Conservation (phyloP, 2,888 invertebrate species). For the Brachypterus glaber region DNA sequence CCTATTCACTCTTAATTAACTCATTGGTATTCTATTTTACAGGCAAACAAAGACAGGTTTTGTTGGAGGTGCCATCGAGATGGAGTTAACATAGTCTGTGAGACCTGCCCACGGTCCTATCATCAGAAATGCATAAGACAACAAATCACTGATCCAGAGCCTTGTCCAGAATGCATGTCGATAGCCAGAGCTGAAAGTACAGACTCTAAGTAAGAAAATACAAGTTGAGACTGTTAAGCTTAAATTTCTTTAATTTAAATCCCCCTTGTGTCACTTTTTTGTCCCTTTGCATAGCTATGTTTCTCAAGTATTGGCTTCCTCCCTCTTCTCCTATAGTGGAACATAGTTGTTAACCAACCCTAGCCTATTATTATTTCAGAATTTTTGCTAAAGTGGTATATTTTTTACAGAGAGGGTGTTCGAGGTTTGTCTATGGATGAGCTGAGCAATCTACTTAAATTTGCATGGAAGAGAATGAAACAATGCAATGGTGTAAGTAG, state of each 20-base stretch:
- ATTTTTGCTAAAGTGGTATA: too few relatives aligned
- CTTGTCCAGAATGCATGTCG: conserved; percentile 77
- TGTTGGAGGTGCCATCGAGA: conserved; percentile 90
- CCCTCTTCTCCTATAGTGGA: too few relatives aligned
- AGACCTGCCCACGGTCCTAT: conserved; percentile 75
- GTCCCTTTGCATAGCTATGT: too few relatives aligned
- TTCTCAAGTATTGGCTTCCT: too few relatives aligned
- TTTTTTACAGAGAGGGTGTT: conserved; percentile 66
- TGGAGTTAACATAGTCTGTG: conserved; percentile 56
- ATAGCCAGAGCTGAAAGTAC: conserved; percentile 64
- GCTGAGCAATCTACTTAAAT: conserved; percentile 67
- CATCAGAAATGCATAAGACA: conserved; percentile 67
- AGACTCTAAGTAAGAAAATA: conserved; percentile 50
- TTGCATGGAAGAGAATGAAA: conserved; percentile 72
- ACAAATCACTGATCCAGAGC: conserved; percentile 42
- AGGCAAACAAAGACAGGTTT: conserved; percentile 59
- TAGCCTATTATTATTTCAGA: too few relatives aligned
- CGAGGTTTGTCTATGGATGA: conserved; percentile 62
- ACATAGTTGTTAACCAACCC: too few relatives aligned
- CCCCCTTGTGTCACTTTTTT: too few relatives aligned
- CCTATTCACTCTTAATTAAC: too few relatives aligned
- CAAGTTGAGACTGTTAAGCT: too few relatives aligned
- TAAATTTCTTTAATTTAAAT: too few relatives aligned
- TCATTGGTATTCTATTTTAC: too few relatives aligned
- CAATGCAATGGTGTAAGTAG: conserved; percentile 64